Conservation (phyloP, 2,888 invertebrate species). For the Drosophila mimica region DNA sequence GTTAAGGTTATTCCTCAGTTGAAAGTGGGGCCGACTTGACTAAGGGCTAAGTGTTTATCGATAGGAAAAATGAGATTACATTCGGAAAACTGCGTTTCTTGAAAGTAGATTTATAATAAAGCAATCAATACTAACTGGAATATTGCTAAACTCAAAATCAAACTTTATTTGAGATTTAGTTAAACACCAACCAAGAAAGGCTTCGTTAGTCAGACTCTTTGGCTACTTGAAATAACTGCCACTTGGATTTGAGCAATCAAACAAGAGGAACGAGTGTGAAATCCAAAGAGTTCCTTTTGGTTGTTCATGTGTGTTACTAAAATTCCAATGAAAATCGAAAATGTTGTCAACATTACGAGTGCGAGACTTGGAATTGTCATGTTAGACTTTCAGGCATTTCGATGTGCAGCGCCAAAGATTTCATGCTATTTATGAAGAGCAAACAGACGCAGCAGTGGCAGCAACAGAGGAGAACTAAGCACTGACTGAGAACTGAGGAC, state of each 20-base stretch:
- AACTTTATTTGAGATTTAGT: background rate
- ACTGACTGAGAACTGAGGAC: constrained; percentile 38
- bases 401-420: constrained; percentile 74
- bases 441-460: constrained; percentile 51
- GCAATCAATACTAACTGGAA: background rate
- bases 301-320: constrained; percentile 31
- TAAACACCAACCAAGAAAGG: background rate
- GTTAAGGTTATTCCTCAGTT: background rate
- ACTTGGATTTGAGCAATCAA: constrained; percentile 51
- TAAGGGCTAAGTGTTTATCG: background rate
- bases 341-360: constrained; percentile 54
- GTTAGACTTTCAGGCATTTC: constrained; percentile 80
- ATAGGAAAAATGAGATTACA: background rate
- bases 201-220: background rate
- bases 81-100: background rate
- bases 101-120: background rate
- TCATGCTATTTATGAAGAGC: constrained; percentile 79
- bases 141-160: background rate
- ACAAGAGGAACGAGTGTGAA: constrained; percentile 47
- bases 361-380: constrained; percentile 70
- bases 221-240: constrained; percentile 8
- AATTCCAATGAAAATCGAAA: constrained; percentile 78
- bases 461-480: constrained; percentile 6
- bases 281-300: constrained; percentile 31
- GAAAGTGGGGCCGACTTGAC: background rate